These are phyloP conservation scores for Hippasteria phrygiana DNA, from an alignment of 53 echinoderm and acorn worm species.

Conservation along the genomic window DNA sequence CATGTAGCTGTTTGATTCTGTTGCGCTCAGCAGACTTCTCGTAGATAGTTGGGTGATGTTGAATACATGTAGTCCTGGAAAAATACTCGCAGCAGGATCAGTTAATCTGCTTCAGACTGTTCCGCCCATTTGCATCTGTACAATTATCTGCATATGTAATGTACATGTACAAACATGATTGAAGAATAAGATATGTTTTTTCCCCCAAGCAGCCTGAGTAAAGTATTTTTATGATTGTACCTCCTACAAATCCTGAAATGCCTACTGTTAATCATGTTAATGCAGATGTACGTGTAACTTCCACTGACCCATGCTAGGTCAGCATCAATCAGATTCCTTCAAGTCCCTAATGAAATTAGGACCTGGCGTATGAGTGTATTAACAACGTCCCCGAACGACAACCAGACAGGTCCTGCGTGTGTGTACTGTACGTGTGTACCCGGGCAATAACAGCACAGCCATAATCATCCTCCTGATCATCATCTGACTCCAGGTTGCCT, in stretches of 20 bases:
- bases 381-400: not conserved
- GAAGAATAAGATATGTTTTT: no score
- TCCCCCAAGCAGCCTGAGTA: no score
- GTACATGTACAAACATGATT: no score
- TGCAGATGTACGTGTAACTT: not conserved
- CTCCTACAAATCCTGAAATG: not conserved
- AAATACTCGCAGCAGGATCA: no score
- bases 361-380: not conserved
- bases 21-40: no score
- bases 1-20: no score
- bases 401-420: not conserved
- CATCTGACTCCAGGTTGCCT: not conserved
- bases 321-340: slow-evolving; percentile 3
- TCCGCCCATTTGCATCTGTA: no score
- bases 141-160: no score
- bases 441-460: not conserved
- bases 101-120: no score
- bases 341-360: slow-evolving; percentile 20
- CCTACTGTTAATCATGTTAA: not conserved
- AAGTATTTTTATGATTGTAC: no score
- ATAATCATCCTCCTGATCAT: not conserved
- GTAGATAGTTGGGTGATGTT: no score
- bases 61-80: no score
- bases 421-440: not conserved
- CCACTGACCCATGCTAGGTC: slow-evolving; percentile 28